phyloP scores from a whole-genome alignment of 2,888 invertebrate genomes.

The Caenorhabditis japonica region DNA sequence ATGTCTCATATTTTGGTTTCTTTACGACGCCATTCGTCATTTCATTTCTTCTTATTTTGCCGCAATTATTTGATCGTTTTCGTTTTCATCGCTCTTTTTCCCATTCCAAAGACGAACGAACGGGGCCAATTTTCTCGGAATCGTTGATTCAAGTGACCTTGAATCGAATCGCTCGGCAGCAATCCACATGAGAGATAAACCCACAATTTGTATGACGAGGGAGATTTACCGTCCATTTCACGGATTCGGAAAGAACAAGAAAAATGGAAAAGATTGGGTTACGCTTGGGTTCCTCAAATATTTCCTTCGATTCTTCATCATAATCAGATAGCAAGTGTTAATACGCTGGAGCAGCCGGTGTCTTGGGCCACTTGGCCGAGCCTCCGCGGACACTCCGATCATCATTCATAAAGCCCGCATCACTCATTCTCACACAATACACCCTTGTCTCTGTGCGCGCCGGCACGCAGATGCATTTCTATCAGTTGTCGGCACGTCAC shows the following conservation, averaged over 20 bases:
- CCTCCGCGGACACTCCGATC: constrained; percentile 14
- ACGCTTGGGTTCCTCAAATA: no score
- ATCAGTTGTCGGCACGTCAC: constrained; percentile 36
- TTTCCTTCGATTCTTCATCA: constrained; percentile 26
- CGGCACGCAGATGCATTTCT: constrained; percentile 23
- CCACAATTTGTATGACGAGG: no score
- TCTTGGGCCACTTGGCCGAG: constrained; percentile 1
- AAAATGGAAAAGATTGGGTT: no score
- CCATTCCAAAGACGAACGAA: no score
- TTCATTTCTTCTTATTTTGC: not conserved
- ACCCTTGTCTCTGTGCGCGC: constrained; percentile 18
- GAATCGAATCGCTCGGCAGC: constrained; percentile 20
- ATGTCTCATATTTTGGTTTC: no score
- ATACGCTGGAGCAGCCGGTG: constrained; percentile 54
- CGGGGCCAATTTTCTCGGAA: constrained; percentile 14
- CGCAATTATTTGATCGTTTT: not conserved
- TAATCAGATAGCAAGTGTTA: constrained; percentile 54
- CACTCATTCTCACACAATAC: constrained; percentile 58
- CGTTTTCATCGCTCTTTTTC: no score
- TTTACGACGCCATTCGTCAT: no score
- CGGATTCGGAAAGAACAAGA: no score
- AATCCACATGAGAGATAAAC: no score
- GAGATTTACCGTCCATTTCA: no score
- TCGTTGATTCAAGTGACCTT: constrained; percentile 36
- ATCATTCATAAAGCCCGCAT: constrained; percentile 53